These are phyloP conservation scores for Cyanocitta stelleri DNA, from an alignment of 2,113 vertebrate species.

Conservation along the genomic window DNA sequence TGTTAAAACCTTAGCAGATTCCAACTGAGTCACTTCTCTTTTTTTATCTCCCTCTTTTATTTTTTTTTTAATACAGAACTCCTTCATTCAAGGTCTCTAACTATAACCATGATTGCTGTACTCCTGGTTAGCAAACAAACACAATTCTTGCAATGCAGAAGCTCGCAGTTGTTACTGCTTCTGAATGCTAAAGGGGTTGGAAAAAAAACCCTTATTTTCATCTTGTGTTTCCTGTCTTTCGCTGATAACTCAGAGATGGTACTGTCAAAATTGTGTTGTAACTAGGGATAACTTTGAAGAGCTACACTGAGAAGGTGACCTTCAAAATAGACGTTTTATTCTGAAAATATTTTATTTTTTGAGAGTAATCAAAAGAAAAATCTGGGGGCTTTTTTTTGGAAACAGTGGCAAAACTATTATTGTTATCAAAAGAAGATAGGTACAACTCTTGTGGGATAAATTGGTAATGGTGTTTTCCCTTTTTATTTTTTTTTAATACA, in stretches of 20 bases:
- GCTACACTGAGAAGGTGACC: neutral
- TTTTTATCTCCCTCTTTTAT: accelerated
- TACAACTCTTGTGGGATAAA: neutral
- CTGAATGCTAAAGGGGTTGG: neutral
- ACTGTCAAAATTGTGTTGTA: neutral
- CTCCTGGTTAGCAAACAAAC: neutral
- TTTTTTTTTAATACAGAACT: neutral
- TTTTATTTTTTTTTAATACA: neutral
- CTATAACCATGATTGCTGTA: neutral
- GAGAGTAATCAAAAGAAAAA: neutral
- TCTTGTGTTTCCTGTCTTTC: neutral
- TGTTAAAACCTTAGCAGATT: neutral
- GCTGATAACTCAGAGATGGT: neutral
- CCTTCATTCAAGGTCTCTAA: neutral
- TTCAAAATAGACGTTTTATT: neutral
- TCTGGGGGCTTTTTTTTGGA: accelerated
- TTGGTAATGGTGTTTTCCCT: neutral
- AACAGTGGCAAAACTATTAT: neutral
- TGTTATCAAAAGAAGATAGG: neutral
- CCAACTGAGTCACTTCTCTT: neutral
- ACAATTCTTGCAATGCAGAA: neutral
- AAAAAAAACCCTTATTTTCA: neutral
- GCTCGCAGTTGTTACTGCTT: neutral
- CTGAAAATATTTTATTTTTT: neutral
- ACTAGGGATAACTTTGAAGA: neutral